These are phyloP conservation scores for Cydia splendana DNA, from an alignment of 1,140 invertebrate species.

Conservation along the genomic window DNA sequence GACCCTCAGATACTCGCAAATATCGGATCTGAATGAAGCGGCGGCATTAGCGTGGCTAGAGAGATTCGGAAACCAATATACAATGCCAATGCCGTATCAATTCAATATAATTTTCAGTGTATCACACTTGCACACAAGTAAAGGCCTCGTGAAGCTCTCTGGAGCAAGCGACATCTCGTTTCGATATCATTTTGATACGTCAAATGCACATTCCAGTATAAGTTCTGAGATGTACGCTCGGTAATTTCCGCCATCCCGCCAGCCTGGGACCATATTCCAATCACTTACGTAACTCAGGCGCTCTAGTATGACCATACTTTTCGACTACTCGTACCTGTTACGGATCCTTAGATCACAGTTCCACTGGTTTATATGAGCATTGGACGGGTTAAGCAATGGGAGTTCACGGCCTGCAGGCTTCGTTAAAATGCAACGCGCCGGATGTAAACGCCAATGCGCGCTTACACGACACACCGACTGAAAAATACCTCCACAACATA, in stretches of 20 bases:
- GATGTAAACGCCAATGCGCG: constrained; percentile 39
- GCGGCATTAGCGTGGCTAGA: constrained; percentile 12
- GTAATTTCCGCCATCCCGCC: constrained; percentile 43
- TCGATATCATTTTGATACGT: neutral
- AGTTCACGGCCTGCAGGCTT: constrained; percentile 34
- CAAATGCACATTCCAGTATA: neutral
- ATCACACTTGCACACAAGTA: neutral
- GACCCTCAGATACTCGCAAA: constrained; percentile 26
- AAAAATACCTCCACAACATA: constrained; percentile 38
- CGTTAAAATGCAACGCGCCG: constrained; percentile 45
- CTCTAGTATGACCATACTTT: neutral
- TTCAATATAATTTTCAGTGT: neutral
- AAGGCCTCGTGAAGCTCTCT: neutral
- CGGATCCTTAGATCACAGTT: neutral
- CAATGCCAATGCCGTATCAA: neutral
- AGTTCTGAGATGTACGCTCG: constrained; percentile 34
- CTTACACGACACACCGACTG: constrained; percentile 33
- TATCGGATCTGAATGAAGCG: constrained; percentile 12
- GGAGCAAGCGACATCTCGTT: neutral
- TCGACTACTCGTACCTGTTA: neutral
- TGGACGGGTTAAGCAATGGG: constrained; percentile 4
- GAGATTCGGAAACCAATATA: neutral
- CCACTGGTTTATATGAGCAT: neutral
- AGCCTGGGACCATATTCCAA: neutral
- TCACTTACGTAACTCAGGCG: neutral